Conservation (phyloP, 2,888 invertebrate genomes). For the Hyalella azteca region DNA sequence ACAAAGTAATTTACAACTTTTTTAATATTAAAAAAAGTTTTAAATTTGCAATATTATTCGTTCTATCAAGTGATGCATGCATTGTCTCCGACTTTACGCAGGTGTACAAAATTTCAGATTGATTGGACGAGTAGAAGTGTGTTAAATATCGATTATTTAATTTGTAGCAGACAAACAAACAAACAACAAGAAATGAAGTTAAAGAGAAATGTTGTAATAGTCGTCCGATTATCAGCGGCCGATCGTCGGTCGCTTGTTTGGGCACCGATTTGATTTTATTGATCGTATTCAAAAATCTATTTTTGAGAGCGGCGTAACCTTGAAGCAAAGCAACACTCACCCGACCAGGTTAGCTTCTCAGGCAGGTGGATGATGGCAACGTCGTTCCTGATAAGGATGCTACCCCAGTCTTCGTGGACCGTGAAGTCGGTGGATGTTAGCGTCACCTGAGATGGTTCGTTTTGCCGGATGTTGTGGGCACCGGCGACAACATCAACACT, state of each 20-base stretch:
- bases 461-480: not conserved
- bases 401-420: not conserved
- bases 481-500: not conserved
- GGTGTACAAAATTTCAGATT: too few species aligned
- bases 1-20: too few species aligned
- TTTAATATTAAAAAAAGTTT: too few species aligned
- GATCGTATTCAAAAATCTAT: not conserved
- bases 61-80: too few species aligned
- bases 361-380: slow-evolving; percentile 7
- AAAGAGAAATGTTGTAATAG: too few species aligned
- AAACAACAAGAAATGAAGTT: not conserved
- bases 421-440: not conserved
- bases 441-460: not conserved
- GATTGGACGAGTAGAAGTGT: too few species aligned
- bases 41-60: too few species aligned
- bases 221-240: too few species aligned
- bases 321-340: not conserved
- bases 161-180: not conserved
- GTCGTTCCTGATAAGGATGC: not conserved
- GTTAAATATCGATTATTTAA: not conserved
- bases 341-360: not conserved
- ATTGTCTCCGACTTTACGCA: too few species aligned
- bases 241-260: not conserved
- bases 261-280: not conserved
- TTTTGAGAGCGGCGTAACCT: not conserved